A percentile compares a stretch with the other conserved stretches of the same genome.
Evolutionary conservation across 1,140 invertebrate species (phyloP).

Genomic region (Rhagoletis zephyria): DNA sequence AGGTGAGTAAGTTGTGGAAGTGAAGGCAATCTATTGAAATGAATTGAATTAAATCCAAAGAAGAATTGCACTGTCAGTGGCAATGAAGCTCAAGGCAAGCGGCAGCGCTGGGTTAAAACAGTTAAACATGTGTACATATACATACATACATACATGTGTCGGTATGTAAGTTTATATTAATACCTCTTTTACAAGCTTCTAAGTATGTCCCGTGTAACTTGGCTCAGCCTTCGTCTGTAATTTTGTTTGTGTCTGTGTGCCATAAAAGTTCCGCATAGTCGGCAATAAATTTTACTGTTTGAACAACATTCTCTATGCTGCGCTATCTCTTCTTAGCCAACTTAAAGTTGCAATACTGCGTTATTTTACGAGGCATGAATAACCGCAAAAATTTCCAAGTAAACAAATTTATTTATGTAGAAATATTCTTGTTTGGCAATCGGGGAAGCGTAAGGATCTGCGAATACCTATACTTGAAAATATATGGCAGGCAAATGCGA

Average conservation of each 20-base stretch:
- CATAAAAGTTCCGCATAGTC: not conserved
- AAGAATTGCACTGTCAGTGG: slow-evolving; percentile 34
- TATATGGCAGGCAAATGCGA: not conserved
- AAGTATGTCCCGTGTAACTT: not conserved
- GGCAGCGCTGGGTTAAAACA: not conserved
- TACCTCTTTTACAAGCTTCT: too few relatives aligned
- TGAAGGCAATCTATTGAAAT: not conserved
- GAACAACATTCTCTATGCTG: not conserved
- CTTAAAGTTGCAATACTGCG: slow-evolving; percentile 1
- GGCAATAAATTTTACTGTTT: slow-evolving; percentile 23
- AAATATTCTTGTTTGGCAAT: not conserved
- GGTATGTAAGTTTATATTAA: not conserved
- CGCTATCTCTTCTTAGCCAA: not conserved
- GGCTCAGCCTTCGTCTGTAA: not conserved
- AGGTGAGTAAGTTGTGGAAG: not conserved
- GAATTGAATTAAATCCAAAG: slow-evolving; percentile 41
- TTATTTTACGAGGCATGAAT: slow-evolving; percentile 34
- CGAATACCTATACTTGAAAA: not conserved
- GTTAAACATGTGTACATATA: not conserved
- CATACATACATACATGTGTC: not conserved
- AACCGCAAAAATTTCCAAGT: slow-evolving; percentile 24
- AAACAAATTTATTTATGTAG: slow-evolving; percentile 48
- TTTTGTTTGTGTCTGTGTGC: slow-evolving; percentile 1
- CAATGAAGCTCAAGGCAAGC: not conserved
- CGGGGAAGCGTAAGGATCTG: slow-evolving; percentile 3